Conservation (phyloP, 2,113 vertebrate species). For the Callocephalon fimbriatum region DNA sequence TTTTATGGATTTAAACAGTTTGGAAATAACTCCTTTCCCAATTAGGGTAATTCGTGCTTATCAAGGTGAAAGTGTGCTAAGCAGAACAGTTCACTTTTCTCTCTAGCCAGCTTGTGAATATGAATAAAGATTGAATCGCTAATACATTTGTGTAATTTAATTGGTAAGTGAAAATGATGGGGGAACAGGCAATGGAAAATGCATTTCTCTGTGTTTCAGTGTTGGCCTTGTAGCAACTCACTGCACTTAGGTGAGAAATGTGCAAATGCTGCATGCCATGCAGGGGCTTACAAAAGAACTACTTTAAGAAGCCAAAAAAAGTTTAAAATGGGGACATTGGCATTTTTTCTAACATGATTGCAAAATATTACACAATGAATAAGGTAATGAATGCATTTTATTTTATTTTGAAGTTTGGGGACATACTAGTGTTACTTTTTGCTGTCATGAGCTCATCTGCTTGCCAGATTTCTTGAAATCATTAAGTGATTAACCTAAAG, state of each 20-base stretch:
- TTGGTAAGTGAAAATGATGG: not conserved
- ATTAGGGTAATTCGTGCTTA: not conserved
- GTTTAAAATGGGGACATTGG: not conserved
- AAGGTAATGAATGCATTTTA: not conserved
- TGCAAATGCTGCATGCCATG: not conserved
- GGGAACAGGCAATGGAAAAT: not conserved
- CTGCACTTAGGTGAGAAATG: not conserved
- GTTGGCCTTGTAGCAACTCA: not conserved
- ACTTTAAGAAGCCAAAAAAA: not conserved
- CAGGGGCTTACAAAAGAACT: not conserved
- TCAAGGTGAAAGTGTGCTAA: conserved; percentile 9
- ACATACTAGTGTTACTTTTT: not conserved
- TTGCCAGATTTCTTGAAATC: not conserved
- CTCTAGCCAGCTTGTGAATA: not conserved
- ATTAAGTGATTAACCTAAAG: not conserved
- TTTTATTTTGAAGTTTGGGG: not conserved
- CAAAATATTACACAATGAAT: not conserved
- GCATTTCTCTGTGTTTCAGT: not conserved
- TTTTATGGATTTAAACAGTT: not conserved
- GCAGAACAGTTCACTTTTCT: not conserved
- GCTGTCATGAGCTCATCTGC: not conserved
- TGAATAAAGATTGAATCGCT: conserved; percentile 6
- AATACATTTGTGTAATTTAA: conserved; percentile 25
- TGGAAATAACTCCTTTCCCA: not conserved
- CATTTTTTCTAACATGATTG: not conserved